Evolutionary conservation across 2,797 vertebrate species (phyloP).

Genomic region (Parauchenoglanis ngamensis): DNA sequence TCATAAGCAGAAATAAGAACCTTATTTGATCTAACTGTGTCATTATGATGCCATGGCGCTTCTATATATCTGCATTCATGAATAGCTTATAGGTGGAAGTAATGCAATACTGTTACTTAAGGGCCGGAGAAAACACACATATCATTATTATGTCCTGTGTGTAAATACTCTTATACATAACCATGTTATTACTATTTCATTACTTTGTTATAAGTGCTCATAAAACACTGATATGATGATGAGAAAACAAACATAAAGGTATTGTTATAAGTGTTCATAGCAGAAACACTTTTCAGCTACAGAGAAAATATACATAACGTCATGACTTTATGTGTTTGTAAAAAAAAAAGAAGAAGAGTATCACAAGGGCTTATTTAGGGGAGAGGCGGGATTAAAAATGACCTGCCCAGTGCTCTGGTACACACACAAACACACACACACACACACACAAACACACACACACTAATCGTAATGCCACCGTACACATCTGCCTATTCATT

Average conservation of each 20-base stretch:
- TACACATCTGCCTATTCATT: conserved; percentile 81
- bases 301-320: not conserved
- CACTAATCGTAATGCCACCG: conserved; percentile 69
- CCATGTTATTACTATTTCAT: not conserved
- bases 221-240: not conserved
- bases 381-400: conserved; percentile 42
- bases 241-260: not conserved
- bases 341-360: conserved; percentile 15
- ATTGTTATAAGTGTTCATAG: not conserved
- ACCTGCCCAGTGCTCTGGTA: conserved; percentile 39
- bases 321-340: not conserved
- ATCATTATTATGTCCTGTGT: not conserved
- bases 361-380: conserved; percentile 50
- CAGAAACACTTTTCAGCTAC: not conserved
- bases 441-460: conserved; percentile 47
- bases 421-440: conserved; percentile 39
- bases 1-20: not conserved
- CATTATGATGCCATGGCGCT: not conserved
- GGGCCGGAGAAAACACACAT: no score
- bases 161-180: not conserved
- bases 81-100: not conserved
- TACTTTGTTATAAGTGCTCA: not conserved
- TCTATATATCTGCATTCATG: not conserved
- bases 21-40: no score
- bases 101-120: not conserved